phyloP scores from a whole-genome alignment of 1,140 invertebrate genomes.

The Drosophila subpulchrella region DNA sequence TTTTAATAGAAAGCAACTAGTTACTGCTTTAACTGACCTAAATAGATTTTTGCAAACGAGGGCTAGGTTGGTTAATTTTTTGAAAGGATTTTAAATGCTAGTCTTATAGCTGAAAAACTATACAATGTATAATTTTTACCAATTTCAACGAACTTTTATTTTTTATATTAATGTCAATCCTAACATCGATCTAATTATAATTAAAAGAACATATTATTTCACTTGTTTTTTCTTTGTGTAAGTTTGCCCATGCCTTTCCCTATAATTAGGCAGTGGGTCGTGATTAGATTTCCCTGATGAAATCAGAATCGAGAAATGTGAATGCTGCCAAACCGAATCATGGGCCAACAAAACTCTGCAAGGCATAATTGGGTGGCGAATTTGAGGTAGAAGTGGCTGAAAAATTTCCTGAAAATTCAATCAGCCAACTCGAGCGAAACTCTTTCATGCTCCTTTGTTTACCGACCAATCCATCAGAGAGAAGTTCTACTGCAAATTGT shows the following conservation, averaged over 20 bases:
- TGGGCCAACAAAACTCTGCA: constrained; percentile 3
- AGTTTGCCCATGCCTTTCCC: constrained; percentile 3
- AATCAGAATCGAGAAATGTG: constrained; percentile 11
- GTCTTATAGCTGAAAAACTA: too few relatives aligned
- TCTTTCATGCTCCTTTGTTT: constrained; percentile 34
- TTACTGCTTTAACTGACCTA: too few relatives aligned
- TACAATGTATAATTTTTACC: too few relatives aligned
- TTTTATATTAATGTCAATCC: too few relatives aligned
- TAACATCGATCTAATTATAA: too few relatives aligned
- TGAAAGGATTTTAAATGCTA: too few relatives aligned
- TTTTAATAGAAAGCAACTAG: too few relatives aligned
- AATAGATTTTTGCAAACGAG: too few relatives aligned
- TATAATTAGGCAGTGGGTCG: constrained; percentile 53
- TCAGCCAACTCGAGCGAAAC: constrained; percentile 21
- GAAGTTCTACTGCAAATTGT: constrained; percentile 21
- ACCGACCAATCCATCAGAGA: constrained; percentile 23
- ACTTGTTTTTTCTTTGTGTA: neutral
- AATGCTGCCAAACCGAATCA: constrained; percentile 17
- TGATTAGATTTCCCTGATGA: constrained; percentile 25
- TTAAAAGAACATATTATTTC: too few relatives aligned
- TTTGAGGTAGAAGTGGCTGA: neutral
- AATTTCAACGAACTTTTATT: too few relatives aligned
- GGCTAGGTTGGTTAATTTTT: too few relatives aligned
- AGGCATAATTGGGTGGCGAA: constrained; percentile 12
- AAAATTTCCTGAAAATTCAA: constrained; percentile 35